Percentiles rank a stretch among this genome's conserved stretches.
Conservation (phyloP, 37 sponge, comb jelly and placozoan species). For the Ephydatia muelleri region DNA sequence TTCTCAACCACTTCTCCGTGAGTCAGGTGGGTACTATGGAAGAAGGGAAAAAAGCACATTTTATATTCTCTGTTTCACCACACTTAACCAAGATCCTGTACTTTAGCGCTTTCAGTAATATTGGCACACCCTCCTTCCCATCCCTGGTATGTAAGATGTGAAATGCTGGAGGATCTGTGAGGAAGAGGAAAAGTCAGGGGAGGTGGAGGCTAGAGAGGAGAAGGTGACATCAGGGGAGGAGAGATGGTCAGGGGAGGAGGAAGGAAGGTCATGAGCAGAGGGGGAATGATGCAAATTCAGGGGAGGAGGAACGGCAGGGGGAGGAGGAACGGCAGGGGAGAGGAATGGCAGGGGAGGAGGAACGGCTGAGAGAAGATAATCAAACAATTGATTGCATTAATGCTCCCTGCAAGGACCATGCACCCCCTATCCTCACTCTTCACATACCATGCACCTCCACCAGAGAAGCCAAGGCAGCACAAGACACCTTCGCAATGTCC, state of each 20-base stretch:
- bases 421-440: too few species aligned
- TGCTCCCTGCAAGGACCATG: too few species aligned
- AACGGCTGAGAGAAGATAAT: too few species aligned
- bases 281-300: not conserved
- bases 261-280: not conserved
- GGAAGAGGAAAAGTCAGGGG: not conserved
- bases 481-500: conserved; percentile 59
- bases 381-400: too few species aligned
- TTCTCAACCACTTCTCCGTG: conserved; percentile 64
- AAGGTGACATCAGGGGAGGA: not conserved
- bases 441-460: conserved; percentile 48
- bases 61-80: not conserved
- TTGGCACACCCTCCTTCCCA: conserved; percentile 35
- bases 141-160: conserved; percentile 32
- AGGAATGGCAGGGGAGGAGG: not conserved
- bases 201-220: not conserved
- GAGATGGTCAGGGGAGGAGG: not conserved
- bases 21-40: conserved; percentile 11
- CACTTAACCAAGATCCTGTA: not conserved
- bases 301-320: not conserved
- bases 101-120: conserved; percentile 52
- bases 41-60: not conserved
- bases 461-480: conserved; percentile 46
- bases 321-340: not conserved
- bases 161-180: conserved; percentile 11